These are phyloP conservation scores for Anolis apletophallus DNA, from an alignment of 2,797 vertebrate species.

Conservation along the genomic window DNA sequence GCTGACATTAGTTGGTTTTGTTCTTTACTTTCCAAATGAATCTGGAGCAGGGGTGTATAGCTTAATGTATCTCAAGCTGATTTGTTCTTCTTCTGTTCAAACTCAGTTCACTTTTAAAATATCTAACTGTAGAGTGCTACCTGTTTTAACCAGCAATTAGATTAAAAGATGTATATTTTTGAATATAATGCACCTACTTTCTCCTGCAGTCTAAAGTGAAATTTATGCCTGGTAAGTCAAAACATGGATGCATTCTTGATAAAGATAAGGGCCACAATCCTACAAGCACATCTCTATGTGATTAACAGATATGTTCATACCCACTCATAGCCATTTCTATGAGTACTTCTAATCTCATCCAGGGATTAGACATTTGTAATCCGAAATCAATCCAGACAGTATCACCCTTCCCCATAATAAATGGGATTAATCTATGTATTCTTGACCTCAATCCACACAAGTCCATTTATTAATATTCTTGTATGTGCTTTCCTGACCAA, in stretches of 20 bases:
- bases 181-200: background rate
- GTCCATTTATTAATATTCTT: background rate
- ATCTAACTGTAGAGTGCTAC: background rate
- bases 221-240: background rate
- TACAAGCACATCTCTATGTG: background rate
- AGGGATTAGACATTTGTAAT: background rate
- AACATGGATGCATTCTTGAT: background rate
- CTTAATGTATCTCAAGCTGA: background rate
- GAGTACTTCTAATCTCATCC: background rate
- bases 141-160: background rate
- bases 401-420: background rate
- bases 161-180: background rate
- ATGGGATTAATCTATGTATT: background rate
- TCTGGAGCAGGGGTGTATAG: background rate
- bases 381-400: background rate
- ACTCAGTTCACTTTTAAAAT: background rate
- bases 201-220: background rate
- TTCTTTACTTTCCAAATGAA: too few species aligned
- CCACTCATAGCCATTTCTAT: background rate
- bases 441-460: background rate
- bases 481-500: background rate
- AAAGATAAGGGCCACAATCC: background rate
- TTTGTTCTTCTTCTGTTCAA: too few species aligned
- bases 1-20: background rate
- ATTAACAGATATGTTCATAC: background rate